A percentile compares a stretch with the other conserved stretches of the same genome.
These are phyloP conservation scores for Actinostola sp. DNA, from an alignment of 92 coral and sea anemone species.

Conservation along the genomic window DNA sequence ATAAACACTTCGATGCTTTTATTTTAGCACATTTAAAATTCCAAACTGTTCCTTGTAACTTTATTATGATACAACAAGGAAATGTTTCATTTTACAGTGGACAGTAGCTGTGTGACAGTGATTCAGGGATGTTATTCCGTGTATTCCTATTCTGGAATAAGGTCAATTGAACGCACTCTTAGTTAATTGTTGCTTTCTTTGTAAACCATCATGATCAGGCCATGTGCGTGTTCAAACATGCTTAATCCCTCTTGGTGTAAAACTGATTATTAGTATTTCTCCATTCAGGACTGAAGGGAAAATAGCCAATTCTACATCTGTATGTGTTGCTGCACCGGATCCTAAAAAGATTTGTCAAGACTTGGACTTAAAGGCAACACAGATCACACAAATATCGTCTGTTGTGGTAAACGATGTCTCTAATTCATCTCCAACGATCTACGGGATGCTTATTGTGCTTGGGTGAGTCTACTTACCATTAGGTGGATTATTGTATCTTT, in stretches of 20 bases:
- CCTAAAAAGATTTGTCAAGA: slow-evolving; percentile 24
- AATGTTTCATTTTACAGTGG: too few species aligned
- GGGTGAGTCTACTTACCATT: slow-evolving; percentile 46
- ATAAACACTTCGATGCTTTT: too few species aligned
- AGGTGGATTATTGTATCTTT: background rate
- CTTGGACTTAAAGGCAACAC: slow-evolving; percentile 8
- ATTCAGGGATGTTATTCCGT: too few species aligned
- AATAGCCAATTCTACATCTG: background rate
- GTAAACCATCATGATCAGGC: too few species aligned
- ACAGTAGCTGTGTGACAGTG: too few species aligned
- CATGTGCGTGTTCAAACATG: too few species aligned
- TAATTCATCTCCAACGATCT: slow-evolving; percentile 18
- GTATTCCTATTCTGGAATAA: too few species aligned
- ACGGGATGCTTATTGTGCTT: slow-evolving; percentile 70
- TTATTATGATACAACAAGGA: background rate
- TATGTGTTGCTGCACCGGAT: slow-evolving; percentile 20
- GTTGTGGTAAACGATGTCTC: background rate
- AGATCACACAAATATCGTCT: background rate
- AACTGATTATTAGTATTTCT: too few species aligned
- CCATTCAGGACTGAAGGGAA: slow-evolving; percentile 16
- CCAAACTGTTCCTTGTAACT: background rate
- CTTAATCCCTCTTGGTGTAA: too few species aligned
- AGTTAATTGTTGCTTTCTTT: background rate
- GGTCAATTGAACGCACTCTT: too few species aligned
- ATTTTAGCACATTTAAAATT: too few species aligned